Percentiles rank a stretch among this genome's conserved stretches.
phyloP scores from a whole-genome alignment of 2,888 invertebrate species.

The Yponomeuta cagnagella region DNA sequence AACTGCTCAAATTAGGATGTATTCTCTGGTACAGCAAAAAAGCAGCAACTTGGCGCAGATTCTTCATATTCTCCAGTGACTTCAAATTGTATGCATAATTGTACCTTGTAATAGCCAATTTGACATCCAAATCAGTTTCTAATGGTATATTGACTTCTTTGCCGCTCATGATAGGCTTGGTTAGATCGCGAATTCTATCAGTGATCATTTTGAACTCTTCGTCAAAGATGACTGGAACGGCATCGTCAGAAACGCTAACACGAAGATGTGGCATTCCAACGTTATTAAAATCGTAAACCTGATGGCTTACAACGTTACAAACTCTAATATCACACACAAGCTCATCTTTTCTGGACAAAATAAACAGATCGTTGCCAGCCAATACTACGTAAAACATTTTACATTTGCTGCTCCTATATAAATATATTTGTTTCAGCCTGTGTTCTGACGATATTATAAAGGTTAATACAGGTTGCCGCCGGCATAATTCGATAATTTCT shows the following conservation, averaged over 20 bases:
- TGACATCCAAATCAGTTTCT: slow-evolving; percentile 41
- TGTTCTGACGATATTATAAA: slow-evolving; percentile 27
- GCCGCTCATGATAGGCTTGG: slow-evolving; percentile 26
- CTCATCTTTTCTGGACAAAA: slow-evolving; percentile 39
- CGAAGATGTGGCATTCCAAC: slow-evolving; percentile 42
- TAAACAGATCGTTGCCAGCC: slow-evolving; percentile 34
- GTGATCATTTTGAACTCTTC: slow-evolving; percentile 38
- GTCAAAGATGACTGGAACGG: slow-evolving; percentile 51
- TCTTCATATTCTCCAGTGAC: slow-evolving; percentile 35
- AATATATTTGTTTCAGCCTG: slow-evolving; percentile 34
- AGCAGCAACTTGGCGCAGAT: slow-evolving; percentile 42
- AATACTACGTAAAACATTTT: slow-evolving; percentile 49
- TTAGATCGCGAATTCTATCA: background rate
- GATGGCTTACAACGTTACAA: slow-evolving; percentile 38
- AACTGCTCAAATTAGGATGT: slow-evolving; percentile 35
- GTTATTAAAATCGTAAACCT: slow-evolving; percentile 39
- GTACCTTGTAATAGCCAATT: slow-evolving; percentile 49
- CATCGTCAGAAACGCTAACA: slow-evolving; percentile 44
- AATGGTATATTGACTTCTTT: background rate
- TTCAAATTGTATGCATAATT: slow-evolving; percentile 44
- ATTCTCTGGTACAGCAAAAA: slow-evolving; percentile 38
- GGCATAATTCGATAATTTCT: slow-evolving; percentile 50
- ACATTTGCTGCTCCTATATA: slow-evolving; percentile 44
- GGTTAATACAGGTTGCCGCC: slow-evolving; percentile 39
- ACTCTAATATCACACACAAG: slow-evolving; percentile 35